These are phyloP conservation scores for Xanthia togata DNA, from an alignment of 2,888 invertebrate species.

Conservation along the genomic window DNA sequence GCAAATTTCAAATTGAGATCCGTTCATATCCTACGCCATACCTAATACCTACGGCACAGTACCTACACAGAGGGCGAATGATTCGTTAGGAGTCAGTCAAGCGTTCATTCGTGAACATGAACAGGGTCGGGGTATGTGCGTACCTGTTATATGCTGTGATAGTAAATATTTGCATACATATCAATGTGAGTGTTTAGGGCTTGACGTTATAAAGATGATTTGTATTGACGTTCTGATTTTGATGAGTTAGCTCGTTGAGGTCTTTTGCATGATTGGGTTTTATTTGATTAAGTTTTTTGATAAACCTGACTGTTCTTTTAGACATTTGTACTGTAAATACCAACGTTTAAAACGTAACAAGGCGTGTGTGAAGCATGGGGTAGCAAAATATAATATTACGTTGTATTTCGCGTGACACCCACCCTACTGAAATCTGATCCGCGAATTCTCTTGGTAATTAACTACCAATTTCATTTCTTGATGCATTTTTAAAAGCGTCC, in stretches of 20 bases:
- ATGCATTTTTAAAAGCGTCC: conserved; percentile 90
- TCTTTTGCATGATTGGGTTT: conserved; percentile 15
- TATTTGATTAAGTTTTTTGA: conserved; percentile 37
- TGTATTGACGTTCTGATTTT: conserved; percentile 66
- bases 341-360: neutral
- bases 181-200: conserved; percentile 79
- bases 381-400: conserved; percentile 61
- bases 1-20: conserved; percentile 84
- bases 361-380: conserved; percentile 26
- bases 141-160: conserved; percentile 86
- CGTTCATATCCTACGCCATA: conserved; percentile 76
- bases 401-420: conserved; percentile 66
- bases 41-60: conserved; percentile 69
- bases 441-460: conserved; percentile 89
- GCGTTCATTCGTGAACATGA: conserved; percentile 88
- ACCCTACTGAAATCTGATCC: conserved; percentile 85
- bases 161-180: conserved; percentile 89
- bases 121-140: conserved; percentile 82
- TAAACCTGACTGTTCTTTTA: neutral
- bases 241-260: conserved; percentile 43
- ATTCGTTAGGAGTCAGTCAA: conserved; percentile 88
- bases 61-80: conserved; percentile 75
- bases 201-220: conserved; percentile 67
- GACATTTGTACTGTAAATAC: neutral
- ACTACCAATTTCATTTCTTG: conserved; percentile 90